These are phyloP conservation scores for Dromococcyx pavoninus DNA, from an alignment of 2,797 vertebrate species.

Conservation along the genomic window DNA sequence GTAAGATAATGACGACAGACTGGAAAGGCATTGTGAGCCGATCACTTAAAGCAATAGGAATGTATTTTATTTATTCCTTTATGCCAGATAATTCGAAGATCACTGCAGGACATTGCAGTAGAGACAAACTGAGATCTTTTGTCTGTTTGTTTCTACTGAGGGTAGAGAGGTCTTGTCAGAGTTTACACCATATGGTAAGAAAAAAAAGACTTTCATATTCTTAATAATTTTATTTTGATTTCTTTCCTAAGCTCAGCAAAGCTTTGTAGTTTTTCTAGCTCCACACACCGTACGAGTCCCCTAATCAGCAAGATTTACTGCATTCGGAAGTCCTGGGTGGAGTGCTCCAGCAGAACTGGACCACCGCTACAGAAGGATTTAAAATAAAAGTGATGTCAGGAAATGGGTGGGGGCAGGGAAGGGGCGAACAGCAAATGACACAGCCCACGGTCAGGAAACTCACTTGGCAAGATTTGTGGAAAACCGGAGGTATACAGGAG, in stretches of 20 bases:
- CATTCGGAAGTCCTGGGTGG: slow-evolving; percentile 61
- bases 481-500: slow-evolving; percentile 65
- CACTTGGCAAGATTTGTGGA: slow-evolving; percentile 74
- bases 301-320: slow-evolving; percentile 10
- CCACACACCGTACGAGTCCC: not conserved
- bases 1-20: not conserved
- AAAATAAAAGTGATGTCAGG: slow-evolving; percentile 73
- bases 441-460: slow-evolving; percentile 73
- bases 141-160: not conserved
- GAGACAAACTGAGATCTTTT: not conserved
- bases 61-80: not conserved
- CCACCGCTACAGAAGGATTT: slow-evolving; percentile 42
- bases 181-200: not conserved
- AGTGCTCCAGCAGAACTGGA: slow-evolving; percentile 42
- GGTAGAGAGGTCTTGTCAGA: not conserved
- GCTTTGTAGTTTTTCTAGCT: not conserved
- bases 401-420: slow-evolving; percentile 74
- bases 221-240: not conserved
- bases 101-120: not conserved
- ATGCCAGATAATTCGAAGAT: not conserved
- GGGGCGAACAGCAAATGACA: slow-evolving; percentile 69
- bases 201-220: not conserved
- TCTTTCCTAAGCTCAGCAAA: not conserved
- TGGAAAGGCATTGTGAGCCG: not conserved
- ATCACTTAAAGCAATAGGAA: not conserved